Evolutionary conservation across 1,140 invertebrate genomes (phyloP).

Genomic region (Scaptomyza pallida): DNA sequence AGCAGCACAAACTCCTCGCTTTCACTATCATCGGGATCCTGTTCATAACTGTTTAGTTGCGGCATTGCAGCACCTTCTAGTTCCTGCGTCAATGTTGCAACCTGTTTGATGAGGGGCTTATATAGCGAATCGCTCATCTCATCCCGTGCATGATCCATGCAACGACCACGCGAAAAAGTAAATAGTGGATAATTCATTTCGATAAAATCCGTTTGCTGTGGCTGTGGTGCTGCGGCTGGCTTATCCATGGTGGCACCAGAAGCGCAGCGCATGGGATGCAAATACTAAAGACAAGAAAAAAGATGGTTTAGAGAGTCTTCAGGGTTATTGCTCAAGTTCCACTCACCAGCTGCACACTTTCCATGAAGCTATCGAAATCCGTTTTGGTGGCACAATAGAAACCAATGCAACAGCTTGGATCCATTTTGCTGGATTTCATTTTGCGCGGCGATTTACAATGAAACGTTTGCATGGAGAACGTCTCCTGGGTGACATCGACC

Average conservation of each 20-base stretch:
- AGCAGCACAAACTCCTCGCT: conserved; percentile 90
- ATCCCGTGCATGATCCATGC: conserved; percentile 85
- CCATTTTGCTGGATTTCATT: conserved; percentile 94
- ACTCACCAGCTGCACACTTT: conserved; percentile 87
- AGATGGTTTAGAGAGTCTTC: neutral
- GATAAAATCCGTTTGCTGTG: conserved; percentile 67
- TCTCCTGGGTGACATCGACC: conserved; percentile 90
- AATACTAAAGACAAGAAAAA: conserved; percentile 85
- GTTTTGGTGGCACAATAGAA: conserved; percentile 92
- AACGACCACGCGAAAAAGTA: conserved; percentile 89
- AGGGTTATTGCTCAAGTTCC: neutral
- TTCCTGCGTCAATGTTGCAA: conserved; percentile 85
- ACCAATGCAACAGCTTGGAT: conserved; percentile 96
- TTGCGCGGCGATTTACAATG: conserved; percentile 95
- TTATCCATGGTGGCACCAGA: conserved; percentile 66
- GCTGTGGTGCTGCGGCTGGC: conserved; percentile 31
- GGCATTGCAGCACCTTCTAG: conserved; percentile 33
- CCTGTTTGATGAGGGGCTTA: conserved; percentile 85
- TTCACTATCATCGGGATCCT: conserved; percentile 88
- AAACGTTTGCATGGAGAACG: conserved; percentile 90
- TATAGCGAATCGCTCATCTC: conserved; percentile 84
- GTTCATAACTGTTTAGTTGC: conserved; percentile 84
- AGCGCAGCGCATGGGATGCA: conserved; percentile 86
- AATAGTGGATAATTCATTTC: conserved; percentile 91
- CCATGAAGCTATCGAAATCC: conserved; percentile 91